Evolutionary conservation across 2,113 vertebrate species (phyloP).

Genomic region (Salvelinus sp.): DNA sequence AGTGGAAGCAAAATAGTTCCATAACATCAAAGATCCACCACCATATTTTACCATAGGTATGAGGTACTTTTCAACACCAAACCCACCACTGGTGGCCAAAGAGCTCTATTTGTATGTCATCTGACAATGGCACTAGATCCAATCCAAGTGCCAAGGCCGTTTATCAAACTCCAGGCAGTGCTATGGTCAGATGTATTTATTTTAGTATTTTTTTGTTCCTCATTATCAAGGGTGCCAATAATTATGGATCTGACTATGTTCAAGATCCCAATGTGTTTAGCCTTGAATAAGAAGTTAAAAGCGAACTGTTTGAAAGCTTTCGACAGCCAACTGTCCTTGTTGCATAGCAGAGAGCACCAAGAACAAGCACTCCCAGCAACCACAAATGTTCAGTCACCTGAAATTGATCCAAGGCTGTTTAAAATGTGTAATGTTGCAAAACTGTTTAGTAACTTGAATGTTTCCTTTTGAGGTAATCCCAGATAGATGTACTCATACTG

Average conservation of each 20-base stretch:
- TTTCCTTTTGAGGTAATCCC: conserved; percentile 34
- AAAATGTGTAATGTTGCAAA: conserved; percentile 26
- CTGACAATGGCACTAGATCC: no score
- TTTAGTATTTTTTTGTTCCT: no score
- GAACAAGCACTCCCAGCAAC: background rate
- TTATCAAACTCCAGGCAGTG: no score
- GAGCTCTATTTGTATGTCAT: no score
- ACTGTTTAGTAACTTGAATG: conserved; percentile 5
- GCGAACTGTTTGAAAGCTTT: background rate
- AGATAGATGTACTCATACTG: conserved; percentile 24
- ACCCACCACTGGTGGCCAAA: no score
- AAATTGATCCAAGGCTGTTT: background rate
- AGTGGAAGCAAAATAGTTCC: no score
- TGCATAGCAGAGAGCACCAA: conserved; percentile 2
- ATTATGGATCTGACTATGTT: background rate
- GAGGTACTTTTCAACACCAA: no score
- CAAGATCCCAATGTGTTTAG: background rate
- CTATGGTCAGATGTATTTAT: no score
- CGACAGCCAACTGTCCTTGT: background rate
- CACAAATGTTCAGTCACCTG: background rate
- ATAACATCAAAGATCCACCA: no score
- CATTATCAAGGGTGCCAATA: no score
- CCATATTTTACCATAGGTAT: no score
- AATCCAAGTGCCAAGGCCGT: no score
- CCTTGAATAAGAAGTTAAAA: background rate